These are phyloP conservation scores for Caprella mutica DNA, from an alignment of 2,888 invertebrate species.

Conservation along the genomic window DNA sequence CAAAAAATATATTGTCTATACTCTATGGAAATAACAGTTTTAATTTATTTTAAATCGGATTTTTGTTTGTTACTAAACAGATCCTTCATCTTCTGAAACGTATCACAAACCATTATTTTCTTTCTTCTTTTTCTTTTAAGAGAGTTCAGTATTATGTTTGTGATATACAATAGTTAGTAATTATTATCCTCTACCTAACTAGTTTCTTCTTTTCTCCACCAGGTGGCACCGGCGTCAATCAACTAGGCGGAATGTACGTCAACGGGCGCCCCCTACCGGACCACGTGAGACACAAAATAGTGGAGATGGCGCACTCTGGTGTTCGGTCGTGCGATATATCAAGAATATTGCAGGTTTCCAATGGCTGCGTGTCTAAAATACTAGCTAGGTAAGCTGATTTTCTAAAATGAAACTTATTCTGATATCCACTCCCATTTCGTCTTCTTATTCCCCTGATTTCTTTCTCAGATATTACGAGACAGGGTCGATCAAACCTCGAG, in stretches of 20 bases:
- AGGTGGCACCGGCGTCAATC: constrained; percentile 35
- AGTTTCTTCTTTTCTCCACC: not conserved
- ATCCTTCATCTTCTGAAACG: too few relatives aligned
- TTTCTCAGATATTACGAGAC: constrained; percentile 89
- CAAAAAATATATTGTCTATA: too few relatives aligned
- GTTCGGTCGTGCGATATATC: constrained; percentile 97
- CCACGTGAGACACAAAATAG: constrained; percentile 40
- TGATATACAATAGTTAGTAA: too few relatives aligned
- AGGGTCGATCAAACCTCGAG: constrained; percentile 90
- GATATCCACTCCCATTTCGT: not conserved
- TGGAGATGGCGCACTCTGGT: constrained; percentile 83
- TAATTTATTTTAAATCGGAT: too few relatives aligned
- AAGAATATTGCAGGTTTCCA: constrained; percentile 91
- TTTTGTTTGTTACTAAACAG: too few relatives aligned
- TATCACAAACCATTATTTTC: too few relatives aligned
- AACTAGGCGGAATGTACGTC: constrained; percentile 34
- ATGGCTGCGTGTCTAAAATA: constrained; percentile 97
- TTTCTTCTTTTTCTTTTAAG: too few relatives aligned
- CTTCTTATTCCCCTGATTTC: not conserved
- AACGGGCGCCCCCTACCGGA: constrained; percentile 35
- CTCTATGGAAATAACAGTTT: too few relatives aligned
- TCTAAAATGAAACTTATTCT: not conserved
- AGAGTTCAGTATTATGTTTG: too few relatives aligned
- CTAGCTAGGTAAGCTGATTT: constrained; percentile 62
- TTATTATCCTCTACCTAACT: too few relatives aligned